A percentile compares a stretch with the other conserved stretches of the same genome.
phyloP scores from a whole-genome alignment of 2,113 vertebrate species.

The Hyla sarda region DNA sequence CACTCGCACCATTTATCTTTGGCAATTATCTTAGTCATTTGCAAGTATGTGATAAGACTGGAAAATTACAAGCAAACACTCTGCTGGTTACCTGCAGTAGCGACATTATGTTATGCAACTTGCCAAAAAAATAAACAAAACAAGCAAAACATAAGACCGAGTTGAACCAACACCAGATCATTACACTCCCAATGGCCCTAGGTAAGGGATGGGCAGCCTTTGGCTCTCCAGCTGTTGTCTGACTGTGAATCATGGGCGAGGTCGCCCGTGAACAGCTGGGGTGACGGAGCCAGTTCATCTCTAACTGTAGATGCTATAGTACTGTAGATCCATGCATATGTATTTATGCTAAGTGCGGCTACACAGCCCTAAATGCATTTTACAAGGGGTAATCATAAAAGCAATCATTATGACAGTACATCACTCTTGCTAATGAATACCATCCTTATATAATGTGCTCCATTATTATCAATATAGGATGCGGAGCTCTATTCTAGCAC shows the following conservation, averaged over 20 bases:
- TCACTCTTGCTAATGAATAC: too few species aligned
- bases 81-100: not conserved
- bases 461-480: too few species aligned
- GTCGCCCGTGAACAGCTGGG: not conserved
- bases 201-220: constrained; percentile 22
- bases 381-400: too few species aligned
- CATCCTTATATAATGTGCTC: too few species aligned
- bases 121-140: constrained; percentile 22
- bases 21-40: not conserved
- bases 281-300: not conserved
- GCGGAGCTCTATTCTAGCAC: too few species aligned
- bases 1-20: not conserved
- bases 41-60: constrained; percentile 15
- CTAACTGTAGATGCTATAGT: not conserved
- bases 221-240: not conserved
- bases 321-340: not conserved
- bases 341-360: not conserved
- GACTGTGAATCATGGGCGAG: not conserved
- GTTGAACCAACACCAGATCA: constrained; percentile 13
- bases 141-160: not conserved
- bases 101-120: not conserved
- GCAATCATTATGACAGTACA: too few species aligned
- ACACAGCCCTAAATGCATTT: not conserved
- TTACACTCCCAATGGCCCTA: constrained; percentile 11
- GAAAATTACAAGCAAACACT: not conserved